A percentile compares a stretch with the other conserved stretches of the same genome.
Conservation (phyloP, 2,113 vertebrate species). For the Ramphastos sulfuratus region DNA sequence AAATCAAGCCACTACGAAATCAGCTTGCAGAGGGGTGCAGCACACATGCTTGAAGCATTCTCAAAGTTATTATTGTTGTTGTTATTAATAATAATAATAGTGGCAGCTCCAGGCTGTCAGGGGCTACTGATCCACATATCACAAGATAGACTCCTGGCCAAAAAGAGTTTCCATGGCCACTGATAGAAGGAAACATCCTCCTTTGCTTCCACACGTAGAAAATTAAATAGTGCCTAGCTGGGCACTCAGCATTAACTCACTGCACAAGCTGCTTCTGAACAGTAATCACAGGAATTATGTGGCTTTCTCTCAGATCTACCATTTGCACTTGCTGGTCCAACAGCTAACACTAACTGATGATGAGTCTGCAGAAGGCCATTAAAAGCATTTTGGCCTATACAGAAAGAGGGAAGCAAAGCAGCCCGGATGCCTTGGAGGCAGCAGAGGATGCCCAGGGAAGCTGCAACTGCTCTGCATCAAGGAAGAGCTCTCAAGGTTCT, state of each 20-base stretch:
- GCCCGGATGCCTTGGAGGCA: background rate
- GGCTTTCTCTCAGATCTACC: conserved; percentile 2
- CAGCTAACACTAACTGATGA: background rate
- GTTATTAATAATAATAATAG: conserved; percentile 23
- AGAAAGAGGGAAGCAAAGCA: background rate
- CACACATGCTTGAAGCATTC: background rate
- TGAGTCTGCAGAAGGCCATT: background rate
- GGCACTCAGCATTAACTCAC: background rate
- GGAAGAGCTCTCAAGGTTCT: background rate
- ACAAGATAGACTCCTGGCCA: background rate
- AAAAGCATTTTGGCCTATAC: background rate
- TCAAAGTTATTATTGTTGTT: background rate
- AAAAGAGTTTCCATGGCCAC: background rate
- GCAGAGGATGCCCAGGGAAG: background rate
- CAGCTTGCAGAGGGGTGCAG: conserved; percentile 24
- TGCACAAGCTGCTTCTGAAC: background rate
- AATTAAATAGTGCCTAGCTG: background rate
- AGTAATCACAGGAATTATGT: background rate
- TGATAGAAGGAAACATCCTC: background rate
- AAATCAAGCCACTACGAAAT: conserved; percentile 53
- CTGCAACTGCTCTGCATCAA: background rate
- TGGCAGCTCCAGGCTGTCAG: background rate
- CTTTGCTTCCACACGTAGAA: background rate
- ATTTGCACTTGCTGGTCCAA: background rate
- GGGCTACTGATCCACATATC: background rate